phyloP scores from a whole-genome alignment of 2,888 invertebrate genomes.

The Andricus curvator region DNA sequence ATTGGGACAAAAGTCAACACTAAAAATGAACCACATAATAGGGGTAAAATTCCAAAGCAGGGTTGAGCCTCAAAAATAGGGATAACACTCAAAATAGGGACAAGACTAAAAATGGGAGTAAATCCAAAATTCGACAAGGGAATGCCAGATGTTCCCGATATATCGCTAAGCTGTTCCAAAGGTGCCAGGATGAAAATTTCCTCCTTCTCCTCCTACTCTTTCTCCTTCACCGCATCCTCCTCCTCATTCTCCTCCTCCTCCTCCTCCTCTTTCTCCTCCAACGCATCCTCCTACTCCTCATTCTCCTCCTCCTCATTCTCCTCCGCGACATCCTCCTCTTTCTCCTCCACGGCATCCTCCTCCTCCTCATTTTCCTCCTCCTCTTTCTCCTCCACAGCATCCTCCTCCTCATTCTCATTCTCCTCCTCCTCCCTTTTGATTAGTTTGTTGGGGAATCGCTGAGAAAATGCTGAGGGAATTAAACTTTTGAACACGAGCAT shows the following conservation, averaged over 20 bases:
- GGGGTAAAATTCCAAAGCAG: neutral
- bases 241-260: too few species aligned
- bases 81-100: neutral
- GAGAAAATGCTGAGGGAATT: neutral
- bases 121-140: neutral
- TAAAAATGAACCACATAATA: too few species aligned
- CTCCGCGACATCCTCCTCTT: too few species aligned
- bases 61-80: neutral
- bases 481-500: neutral
- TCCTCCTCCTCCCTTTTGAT: too few species aligned
- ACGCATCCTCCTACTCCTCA: too few species aligned
- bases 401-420: too few species aligned
- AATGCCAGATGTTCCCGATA: neutral
- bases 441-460: neutral
- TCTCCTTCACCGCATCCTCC: too few species aligned
- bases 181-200: neutral
- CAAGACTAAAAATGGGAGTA: neutral
- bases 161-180: neutral
- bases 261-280: too few species aligned
- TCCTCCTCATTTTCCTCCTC: too few species aligned
- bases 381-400: fast-evolving
- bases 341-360: too few species aligned
- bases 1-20: neutral
- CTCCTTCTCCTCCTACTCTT: too few species aligned
- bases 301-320: too few species aligned